Evolutionary conservation across 2,888 invertebrate species (phyloP).

Genomic region (Boloria euphrosyne): DNA sequence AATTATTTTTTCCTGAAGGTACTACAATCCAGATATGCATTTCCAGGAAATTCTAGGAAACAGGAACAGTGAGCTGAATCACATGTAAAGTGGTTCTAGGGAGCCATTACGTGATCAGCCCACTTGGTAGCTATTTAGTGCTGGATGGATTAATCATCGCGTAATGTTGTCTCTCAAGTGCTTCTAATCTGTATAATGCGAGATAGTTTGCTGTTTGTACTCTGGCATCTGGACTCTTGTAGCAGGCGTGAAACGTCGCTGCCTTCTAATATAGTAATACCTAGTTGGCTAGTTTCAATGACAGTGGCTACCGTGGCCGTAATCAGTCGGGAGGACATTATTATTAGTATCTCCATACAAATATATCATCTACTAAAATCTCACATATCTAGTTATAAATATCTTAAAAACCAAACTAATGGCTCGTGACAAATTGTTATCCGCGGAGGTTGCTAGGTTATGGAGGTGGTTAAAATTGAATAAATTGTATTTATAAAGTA

Average conservation of each 20-base stretch:
- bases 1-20: neutral
- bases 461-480: slow-evolving; percentile 7
- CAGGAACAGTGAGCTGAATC: slow-evolving; percentile 17
- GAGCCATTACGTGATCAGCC: slow-evolving; percentile 23
- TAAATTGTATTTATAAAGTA: neutral
- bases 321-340: no score
- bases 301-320: no score
- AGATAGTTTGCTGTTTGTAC: slow-evolving; percentile 1
- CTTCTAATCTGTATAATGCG: neutral
- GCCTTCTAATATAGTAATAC: no score
- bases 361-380: no score
- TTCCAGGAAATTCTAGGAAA: slow-evolving; percentile 4
- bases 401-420: no score
- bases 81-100: slow-evolving; percentile 22
- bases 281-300: no score
- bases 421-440: neutral
- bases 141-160: slow-evolving; percentile 12
- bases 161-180: slow-evolving; percentile 16
- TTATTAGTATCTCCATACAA: no score
- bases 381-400: no score
- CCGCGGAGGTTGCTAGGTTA: neutral
- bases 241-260: neutral
- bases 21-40: no score
- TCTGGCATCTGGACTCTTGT: neutral
- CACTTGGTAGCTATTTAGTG: slow-evolving; percentile 18